Conservation (phyloP, 1,140 invertebrate species). For the Philopotamus ludificatus region DNA sequence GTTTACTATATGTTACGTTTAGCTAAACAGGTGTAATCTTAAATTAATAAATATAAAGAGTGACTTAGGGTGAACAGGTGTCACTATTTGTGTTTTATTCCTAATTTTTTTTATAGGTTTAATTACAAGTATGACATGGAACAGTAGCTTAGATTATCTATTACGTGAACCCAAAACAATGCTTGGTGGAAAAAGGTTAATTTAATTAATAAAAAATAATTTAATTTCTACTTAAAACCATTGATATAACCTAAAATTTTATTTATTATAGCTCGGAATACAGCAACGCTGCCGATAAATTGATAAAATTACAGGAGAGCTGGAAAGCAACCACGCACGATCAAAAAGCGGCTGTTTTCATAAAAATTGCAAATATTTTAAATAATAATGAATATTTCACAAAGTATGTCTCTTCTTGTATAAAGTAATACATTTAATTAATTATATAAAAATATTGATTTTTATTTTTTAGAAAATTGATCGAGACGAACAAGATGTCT, state of each 20-base stretch:
- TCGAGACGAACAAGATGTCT: no score
- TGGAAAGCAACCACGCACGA: constrained; percentile 8
- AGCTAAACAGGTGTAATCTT: no score
- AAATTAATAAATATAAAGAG: no score
- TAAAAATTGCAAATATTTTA: constrained; percentile 10
- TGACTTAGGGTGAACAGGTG: no score
- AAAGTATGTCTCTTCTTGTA: neutral
- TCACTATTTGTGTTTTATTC: neutral
- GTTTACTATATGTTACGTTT: no score
- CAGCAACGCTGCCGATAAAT: constrained; percentile 9
- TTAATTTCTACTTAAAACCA: no score
- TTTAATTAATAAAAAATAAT: neutral
- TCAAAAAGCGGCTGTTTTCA: constrained; percentile 17
- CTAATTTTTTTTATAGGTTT: neutral
- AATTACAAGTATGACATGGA: neutral
- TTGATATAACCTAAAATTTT: neutral
- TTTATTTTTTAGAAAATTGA: constrained; percentile 8
- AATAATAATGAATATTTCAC: neutral
- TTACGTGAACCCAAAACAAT: neutral
- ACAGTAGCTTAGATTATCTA: no score
- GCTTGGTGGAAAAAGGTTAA: neutral
- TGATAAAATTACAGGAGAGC: constrained; percentile 20
- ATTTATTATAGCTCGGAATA: neutral
- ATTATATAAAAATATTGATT: neutral
- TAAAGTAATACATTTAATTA: neutral